Evolutionary conservation across 1,140 invertebrate genomes (phyloP), one percentile per base, ranked within the genome.

Genomic region (Asbolus verrucosus): DNA sequence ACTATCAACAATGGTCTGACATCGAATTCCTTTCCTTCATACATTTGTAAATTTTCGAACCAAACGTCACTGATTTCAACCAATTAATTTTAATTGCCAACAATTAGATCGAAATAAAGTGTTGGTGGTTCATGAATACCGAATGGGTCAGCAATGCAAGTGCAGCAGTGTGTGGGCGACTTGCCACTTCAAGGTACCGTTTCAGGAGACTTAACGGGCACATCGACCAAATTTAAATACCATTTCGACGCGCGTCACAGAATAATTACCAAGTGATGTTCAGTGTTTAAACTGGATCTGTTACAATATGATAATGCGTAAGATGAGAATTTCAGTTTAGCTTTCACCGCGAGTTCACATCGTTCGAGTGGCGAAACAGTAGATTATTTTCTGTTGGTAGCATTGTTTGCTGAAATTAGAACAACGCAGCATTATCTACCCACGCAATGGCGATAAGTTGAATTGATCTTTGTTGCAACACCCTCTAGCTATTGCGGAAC

Each of bases 21-120:
- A 11, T 11, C 46, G 21, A 11, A 54, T 54, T 54, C 46, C 46
- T 36, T 36, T 36, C 33, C 11, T 36, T 11, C 33, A 36, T 30
- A 0, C 27, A 30, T 8, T 4, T 30, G 4, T 30, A 30, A 4
- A 46, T 54, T 54, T 54, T 54, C 21, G 19, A 54, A 18, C 41
- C 6, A 8, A 27, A 27, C 24, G 24, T 54, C 46, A 11, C 5
- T 9, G 39, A 14, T 43, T 14, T 14, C 39, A 14, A 6, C 46
- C 46, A 54, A 54, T 54, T 54, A 54, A 31, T n/a, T 27, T n/a
- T 54, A 54, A 54, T 54, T 54, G 46, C 21, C 46, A 21, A 24
- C 46, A 54, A 54, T 54, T 54, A 54, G 46, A 54, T 27, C 33
- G 4, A 27, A 8, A 27, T 8, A 27, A 3, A 27, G 16, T 21